Percentiles rank a stretch among this genome's conserved stretches.
These are phyloP conservation scores for Gandaritis pyraliata DNA, from an alignment of 2,888 invertebrate genomes.

Conservation along the genomic window DNA sequence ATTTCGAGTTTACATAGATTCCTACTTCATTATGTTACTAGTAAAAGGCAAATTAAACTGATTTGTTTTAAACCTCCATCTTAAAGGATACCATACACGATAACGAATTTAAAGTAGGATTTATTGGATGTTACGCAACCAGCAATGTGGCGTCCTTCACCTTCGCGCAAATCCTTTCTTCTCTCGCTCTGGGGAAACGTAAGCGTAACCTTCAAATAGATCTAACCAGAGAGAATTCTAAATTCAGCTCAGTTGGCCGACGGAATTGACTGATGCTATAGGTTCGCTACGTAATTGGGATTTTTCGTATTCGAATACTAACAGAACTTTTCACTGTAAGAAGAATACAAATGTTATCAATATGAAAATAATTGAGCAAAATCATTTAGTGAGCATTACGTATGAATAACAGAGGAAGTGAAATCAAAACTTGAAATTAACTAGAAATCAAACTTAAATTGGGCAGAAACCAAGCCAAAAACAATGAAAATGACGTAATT, in stretches of 20 bases:
- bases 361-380: not conserved
- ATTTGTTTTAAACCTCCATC: conserved; percentile 33
- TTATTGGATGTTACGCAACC: conserved; percentile 53
- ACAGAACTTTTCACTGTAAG: conserved; percentile 16
- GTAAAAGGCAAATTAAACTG: no score
- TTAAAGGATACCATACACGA: conserved; percentile 20
- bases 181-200: conserved; percentile 36
- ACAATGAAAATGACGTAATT: conserved; percentile 41
- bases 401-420: conserved; percentile 20
- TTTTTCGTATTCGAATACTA: conserved; percentile 30
- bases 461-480: conserved; percentile 34
- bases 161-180: conserved; percentile 42
- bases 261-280: conserved; percentile 40
- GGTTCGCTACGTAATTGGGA: conserved; percentile 23
- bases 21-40: no score
- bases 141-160: conserved; percentile 58
- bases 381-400: conserved; percentile 19
- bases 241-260: conserved; percentile 45
- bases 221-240: conserved; percentile 40
- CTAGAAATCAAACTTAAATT: conserved; percentile 31
- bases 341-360: conserved; percentile 18
- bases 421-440: conserved; percentile 19
- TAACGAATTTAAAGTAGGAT: conserved; percentile 41
- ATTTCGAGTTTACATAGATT: not conserved
- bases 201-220: conserved; percentile 33